Percentiles rank a stretch among this genome's conserved stretches.
Conservation (phyloP, 2,888 invertebrate genomes). For the Thymelicus lineola region DNA sequence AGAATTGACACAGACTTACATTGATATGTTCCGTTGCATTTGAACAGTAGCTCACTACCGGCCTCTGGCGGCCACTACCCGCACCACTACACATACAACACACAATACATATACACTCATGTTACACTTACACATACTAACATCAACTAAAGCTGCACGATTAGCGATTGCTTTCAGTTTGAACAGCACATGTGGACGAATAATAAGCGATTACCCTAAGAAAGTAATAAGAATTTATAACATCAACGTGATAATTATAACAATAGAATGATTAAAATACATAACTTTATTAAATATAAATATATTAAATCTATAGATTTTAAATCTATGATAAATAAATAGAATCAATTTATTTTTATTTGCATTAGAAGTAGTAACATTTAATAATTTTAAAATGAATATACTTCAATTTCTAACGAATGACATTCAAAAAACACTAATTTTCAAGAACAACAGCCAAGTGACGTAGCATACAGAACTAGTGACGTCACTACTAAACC, state of each 20-base stretch:
- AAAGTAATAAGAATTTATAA: background rate
- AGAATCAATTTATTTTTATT: no score
- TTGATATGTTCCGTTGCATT: slow-evolving; percentile 56
- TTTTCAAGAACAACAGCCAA: no score
- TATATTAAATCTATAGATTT: no score
- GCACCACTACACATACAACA: background rate
- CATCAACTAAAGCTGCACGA: background rate
- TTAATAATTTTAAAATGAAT: no score
- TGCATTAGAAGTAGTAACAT: no score
- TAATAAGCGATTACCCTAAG: background rate
- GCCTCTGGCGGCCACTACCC: background rate
- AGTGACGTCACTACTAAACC: no score
- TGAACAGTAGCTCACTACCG: slow-evolving; percentile 19
- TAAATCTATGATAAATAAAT: no score
- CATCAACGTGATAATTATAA: background rate
- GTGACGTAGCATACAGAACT: no score
- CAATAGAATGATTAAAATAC: background rate
- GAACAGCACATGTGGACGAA: background rate
- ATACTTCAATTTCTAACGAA: no score
- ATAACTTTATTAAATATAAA: background rate
- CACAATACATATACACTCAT: background rate
- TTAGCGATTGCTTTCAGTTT: background rate
- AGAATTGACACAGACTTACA: slow-evolving; percentile 70
- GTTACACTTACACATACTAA: background rate
- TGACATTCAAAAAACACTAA: no score